Evolutionary conservation across 2,888 invertebrate genomes (phyloP).

Genomic region (Phytoseiulus persimilis): DNA sequence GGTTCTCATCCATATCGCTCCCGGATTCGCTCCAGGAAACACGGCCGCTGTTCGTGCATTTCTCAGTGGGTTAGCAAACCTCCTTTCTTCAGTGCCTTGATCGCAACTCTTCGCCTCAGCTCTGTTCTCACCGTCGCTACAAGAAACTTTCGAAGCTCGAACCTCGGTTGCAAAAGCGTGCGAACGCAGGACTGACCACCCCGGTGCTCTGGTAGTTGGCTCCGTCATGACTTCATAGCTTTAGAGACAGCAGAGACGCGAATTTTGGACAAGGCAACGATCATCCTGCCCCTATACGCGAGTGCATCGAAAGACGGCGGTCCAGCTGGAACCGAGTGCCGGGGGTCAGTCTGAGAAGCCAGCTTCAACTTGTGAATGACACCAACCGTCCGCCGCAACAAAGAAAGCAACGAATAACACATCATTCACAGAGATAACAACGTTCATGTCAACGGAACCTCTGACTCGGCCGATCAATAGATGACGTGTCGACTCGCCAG

Average conservation of each 20-base stretch:
- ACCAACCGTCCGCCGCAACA: background rate
- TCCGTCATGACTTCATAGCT: background rate
- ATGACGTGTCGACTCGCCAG: background rate
- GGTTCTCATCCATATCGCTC: background rate
- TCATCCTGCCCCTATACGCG: background rate
- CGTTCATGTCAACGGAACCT: background rate
- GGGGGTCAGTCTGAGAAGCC: background rate
- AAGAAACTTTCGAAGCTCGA: background rate
- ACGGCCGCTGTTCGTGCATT: background rate
- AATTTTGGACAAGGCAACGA: background rate
- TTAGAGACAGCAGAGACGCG: background rate
- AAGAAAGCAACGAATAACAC: background rate
- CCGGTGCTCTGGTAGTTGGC: background rate
- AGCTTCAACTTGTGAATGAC: background rate
- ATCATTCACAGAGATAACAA: background rate
- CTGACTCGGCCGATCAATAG: background rate
- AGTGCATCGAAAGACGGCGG: background rate
- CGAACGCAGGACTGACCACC: background rate
- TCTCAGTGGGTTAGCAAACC: background rate
- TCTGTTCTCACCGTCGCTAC: background rate
- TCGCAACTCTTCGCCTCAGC: background rate
- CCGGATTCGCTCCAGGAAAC: background rate
- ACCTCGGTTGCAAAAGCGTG: background rate
- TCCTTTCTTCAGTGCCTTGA: background rate
- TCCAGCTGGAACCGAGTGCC: background rate